These are phyloP conservation scores for Bergia puertoricense DNA, from an alignment of 92 coral and sea anemone genomes.

Conservation along the genomic window DNA sequence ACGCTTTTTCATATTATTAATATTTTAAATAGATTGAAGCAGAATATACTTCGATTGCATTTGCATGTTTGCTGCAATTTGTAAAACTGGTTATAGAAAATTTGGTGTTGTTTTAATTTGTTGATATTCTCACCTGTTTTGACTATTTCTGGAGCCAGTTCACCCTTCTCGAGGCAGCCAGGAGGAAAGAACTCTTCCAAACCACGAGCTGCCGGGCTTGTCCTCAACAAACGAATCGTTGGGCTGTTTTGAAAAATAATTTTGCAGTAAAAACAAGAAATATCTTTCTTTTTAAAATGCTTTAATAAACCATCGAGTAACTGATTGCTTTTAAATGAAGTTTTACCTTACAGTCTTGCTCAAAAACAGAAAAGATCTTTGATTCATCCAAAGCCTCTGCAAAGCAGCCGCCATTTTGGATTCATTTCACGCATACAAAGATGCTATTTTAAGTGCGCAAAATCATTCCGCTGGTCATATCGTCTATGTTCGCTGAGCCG, in stretches of 20 bases:
- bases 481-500: not conserved
- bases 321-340: not conserved
- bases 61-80: too few species aligned
- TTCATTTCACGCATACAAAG: conserved; percentile 25
- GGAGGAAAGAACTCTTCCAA: conserved; percentile 96
- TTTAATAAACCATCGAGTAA: not conserved
- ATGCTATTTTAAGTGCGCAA: conserved; percentile 28
- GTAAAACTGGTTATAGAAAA: too few species aligned
- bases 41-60: too few species aligned
- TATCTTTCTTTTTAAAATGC: not conserved
- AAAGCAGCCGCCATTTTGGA: conserved; percentile 53
- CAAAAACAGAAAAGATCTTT: conserved; percentile 23
- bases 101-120: not conserved
- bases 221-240: conserved; percentile 50
- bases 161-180: conserved; percentile 77
- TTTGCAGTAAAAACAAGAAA: not conserved
- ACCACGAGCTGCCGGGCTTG: conserved; percentile 59
- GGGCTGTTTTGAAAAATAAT: conserved; percentile 13
- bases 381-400: conserved; percentile 29
- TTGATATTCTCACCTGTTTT: conserved; percentile 69
- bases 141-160: conserved; percentile 86
- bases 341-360: conserved; percentile 17
- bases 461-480: conserved; percentile 38
- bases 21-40: too few species aligned
- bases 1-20: too few species aligned